Evolutionary conservation across 2,113 vertebrate species (phyloP).

Genomic region (Vanacampus margaritifer): DNA sequence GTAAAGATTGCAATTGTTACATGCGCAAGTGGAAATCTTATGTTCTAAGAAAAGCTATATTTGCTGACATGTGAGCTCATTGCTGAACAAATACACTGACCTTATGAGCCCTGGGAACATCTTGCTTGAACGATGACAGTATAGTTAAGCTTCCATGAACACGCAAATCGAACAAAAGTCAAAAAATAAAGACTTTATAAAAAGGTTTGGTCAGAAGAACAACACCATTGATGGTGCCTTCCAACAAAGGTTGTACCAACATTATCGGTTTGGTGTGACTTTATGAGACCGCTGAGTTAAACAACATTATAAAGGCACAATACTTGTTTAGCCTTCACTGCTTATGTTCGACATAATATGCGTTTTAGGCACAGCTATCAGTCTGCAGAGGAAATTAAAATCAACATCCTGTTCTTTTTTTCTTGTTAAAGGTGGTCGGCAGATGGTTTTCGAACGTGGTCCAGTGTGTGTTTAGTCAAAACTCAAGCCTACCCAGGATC

Average conservation of each 20-base stretch:
- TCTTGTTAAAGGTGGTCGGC: slow-evolving; percentile 19
- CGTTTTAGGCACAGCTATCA: slow-evolving; percentile 46
- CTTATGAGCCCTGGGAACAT: background rate
- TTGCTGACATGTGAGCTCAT: background rate
- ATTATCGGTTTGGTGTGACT: background rate
- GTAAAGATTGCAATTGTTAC: background rate
- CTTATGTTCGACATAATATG: slow-evolving; percentile 13
- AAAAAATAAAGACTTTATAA: background rate
- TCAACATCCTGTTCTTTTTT: background rate
- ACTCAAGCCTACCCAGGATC: slow-evolving; percentile 26
- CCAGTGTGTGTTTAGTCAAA: slow-evolving; percentile 21
- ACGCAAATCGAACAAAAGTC: background rate
- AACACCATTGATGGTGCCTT: background rate
- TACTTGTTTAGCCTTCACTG: background rate
- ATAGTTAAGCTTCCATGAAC: background rate
- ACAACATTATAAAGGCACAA: background rate
- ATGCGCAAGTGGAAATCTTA: background rate
- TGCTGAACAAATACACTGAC: background rate
- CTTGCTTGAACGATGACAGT: background rate
- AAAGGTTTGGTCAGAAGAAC: background rate
- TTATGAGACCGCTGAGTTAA: background rate
- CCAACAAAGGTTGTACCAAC: slow-evolving; percentile 3
- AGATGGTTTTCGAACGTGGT: slow-evolving; percentile 35
- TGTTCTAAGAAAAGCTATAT: background rate
- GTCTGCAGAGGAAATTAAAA: slow-evolving; percentile 13